phyloP scores from a whole-genome alignment of 2,797 vertebrate species.

The Poecile montanus region DNA sequence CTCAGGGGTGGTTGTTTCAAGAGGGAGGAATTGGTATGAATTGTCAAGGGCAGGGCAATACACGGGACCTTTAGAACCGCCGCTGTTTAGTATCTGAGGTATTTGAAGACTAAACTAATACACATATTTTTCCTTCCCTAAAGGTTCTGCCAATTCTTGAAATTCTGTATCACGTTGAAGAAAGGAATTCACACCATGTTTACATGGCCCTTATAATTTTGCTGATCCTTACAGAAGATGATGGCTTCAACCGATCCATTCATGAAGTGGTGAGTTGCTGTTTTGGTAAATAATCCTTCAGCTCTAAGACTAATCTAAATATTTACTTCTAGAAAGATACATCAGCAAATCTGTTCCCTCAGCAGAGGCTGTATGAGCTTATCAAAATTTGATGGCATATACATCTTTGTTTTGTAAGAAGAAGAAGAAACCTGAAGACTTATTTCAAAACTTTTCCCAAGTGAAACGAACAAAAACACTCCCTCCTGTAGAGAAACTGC shows the following conservation, averaged over 20 bases:
- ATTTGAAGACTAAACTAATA: neutral
- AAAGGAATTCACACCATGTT: constrained; percentile 97
- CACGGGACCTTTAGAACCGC: neutral
- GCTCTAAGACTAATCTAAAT: neutral
- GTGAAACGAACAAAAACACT: neutral
- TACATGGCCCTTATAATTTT: constrained; percentile 99
- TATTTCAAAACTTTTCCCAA: neutral
- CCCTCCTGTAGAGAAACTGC: neutral
- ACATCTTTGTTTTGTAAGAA: neutral
- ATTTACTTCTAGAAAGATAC: neutral
- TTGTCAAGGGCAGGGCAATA: neutral
- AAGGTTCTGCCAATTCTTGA: constrained; percentile 97
- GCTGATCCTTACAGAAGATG: constrained; percentile 96
- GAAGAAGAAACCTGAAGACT: neutral
- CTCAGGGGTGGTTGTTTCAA: neutral
- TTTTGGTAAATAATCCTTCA: neutral
- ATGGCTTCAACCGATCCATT: constrained; percentile 95
- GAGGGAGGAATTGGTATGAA: neutral
- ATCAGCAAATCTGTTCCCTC: neutral
- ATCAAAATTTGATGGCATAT: neutral
- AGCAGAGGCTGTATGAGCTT: neutral
- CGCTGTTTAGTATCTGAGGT: neutral
- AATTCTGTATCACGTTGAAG: constrained; percentile 96
- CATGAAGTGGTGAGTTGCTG: constrained; percentile 92
- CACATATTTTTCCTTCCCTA: neutral